Base-by-base conservation (phyloP, 1,140 invertebrate genomes). In the Hypothenemus hampei region DNA sequence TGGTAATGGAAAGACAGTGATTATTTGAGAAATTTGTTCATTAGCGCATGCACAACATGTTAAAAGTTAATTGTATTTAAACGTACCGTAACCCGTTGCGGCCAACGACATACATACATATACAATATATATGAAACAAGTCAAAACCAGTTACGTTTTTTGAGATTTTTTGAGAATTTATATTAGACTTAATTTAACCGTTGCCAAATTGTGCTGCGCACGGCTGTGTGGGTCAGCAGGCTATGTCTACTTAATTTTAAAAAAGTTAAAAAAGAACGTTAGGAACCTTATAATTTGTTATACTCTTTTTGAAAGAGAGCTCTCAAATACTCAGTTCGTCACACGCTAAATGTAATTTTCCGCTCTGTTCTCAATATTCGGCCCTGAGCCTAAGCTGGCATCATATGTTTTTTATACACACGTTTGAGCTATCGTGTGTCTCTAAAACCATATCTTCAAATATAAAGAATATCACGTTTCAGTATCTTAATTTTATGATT, bases 401-500 rank as follows among this genome's bases (percentile, higher is more conserved):
- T n/a, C n/a, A n/a, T n/a, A n/a, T n/a, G n/a, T n/a, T n/a, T n/a
- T n/a, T n/a, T n/a, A n/a, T 67, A 68, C 66, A 69, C 65, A 69
- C 65, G 67, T 70, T 71, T 71, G 67, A 70, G 68, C 69, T 68
- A 71, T 70, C 69, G 68, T 71, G 66, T 69, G 66, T 69, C 66
- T 68, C 63, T 65, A 61, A 58, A n/a, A n/a, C n/a, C n/a, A n/a
- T 61, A 64, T 64, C 61, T 52, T 61, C 57, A 49, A 63, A 53
- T 44, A 58, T 52, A 51, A 22, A 16, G 18, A 23, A 43, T 31
- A 55, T 39, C 52, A 55, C 51, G 57, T 59, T 43, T 59, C 40
- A 54, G 46, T 31, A 47, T 40, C 20, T 23, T 54, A 47, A 43
- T 43, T 7, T 43, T n/a, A n/a, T n/a, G n/a, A n/a, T n/a, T n/a